Base-by-base conservation (phyloP, 64 coral and sea anemone species). In the Montipora foliosa region DNA sequence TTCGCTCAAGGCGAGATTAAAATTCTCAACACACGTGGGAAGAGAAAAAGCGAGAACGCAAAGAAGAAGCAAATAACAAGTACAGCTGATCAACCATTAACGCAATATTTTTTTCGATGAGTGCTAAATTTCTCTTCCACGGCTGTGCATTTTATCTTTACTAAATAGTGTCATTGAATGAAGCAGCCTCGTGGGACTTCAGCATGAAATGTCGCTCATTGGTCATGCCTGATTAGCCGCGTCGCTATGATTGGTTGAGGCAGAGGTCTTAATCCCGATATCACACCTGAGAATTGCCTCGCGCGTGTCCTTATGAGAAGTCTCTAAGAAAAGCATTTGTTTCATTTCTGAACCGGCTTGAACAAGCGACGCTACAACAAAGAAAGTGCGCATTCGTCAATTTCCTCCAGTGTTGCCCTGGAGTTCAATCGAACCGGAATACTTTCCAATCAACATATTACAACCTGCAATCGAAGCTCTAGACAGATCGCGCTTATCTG, bases 261-360 rank as follows among this genome's bases (percentile, higher is more conserved):
- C 70, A 91, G 77, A 62, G 82, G 95, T 88, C 94, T 94, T 94
- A 79, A 92, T 89, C 93, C 62, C 68, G 51, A 80, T 67, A 82
- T 96, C 80, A 94, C 95, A 94, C 91, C 95, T 96, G 95, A 96
- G 80, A 72, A 80, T 73, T 60, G 75, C 88, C 94, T 94, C 91
- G 96, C 96, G 96, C 96, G 96, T 98, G 96, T 15, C 83, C 96
- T 89, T 88, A 90, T 95, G 90, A 76, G 79, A 67, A 90, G 91
- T 87, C 90, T 84, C 71, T 88, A 25, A 97, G 92, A 95, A 92
- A 84, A 89, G 93, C 93, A 98, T 98, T 98, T 98, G 96, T 97
- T 95, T 91, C 90, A 83, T 44, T 84, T 20, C 82, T 45, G 47
- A 86, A 20, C 46, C 66, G 82, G 92, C 87, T 94, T 87, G 95